Evolutionary conservation across 2,888 invertebrate species (phyloP).

Genomic region (Bruchidius siliquastri): DNA sequence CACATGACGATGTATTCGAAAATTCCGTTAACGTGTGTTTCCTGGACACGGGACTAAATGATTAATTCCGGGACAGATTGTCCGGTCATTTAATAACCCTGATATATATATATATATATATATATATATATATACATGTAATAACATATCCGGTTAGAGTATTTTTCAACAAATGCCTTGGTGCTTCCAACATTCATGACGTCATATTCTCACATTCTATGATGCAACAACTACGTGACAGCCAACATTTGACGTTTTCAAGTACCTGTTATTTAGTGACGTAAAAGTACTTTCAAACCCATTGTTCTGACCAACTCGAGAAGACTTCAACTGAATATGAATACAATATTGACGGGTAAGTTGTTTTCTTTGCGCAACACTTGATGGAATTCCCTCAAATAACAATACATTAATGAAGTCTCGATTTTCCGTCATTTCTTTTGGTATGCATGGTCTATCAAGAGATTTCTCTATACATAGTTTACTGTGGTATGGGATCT

Average conservation of each 20-base stretch:
- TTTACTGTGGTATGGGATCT: slow-evolving; percentile 33
- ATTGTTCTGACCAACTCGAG: slow-evolving; percentile 25
- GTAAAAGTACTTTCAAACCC: slow-evolving; percentile 19
- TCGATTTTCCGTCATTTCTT: slow-evolving; percentile 9
- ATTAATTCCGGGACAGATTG: no score
- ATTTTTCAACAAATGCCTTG: no score
- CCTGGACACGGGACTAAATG: no score
- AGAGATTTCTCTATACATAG: slow-evolving; percentile 10
- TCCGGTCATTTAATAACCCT: no score
- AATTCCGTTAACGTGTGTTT: no score
- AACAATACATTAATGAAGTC: neutral
- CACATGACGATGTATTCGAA: no score
- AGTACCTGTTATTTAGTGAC: neutral
- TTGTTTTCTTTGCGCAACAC: neutral
- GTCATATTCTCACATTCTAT: neutral
- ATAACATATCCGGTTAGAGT: no score
- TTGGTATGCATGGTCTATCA: slow-evolving; percentile 28
- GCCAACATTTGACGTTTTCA: neutral
- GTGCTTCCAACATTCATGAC: neutral
- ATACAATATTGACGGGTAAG: neutral
- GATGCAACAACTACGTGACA: neutral
- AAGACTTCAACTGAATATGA: slow-evolving; percentile 8
- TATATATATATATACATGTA: no score
- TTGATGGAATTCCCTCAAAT: neutral
- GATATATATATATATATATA: no score